Conservation (phyloP, 2,888 invertebrate species). For the Cerastis rubricosa region DNA sequence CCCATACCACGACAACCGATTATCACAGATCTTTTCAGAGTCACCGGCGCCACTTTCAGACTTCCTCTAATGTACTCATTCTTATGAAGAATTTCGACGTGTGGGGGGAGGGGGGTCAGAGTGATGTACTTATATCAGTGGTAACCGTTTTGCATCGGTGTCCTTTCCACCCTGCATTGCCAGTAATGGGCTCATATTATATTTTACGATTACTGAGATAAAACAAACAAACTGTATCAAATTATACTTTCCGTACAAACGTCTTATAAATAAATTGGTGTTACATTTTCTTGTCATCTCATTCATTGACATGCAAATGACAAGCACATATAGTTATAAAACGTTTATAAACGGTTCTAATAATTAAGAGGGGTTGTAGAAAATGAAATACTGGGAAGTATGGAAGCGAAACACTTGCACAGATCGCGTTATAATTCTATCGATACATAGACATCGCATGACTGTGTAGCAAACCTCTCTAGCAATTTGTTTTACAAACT, state of each 20-base stretch:
- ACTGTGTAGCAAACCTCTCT: background rate
- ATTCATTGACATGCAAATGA: slow-evolving; percentile 45
- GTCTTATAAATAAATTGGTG: background rate
- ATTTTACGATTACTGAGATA: background rate
- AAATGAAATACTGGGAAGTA: slow-evolving; percentile 11
- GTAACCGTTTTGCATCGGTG: background rate
- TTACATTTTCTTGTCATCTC: slow-evolving; percentile 13
- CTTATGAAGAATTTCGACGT: background rate
- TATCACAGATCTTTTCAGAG: too few relatives aligned
- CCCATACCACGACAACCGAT: too few relatives aligned
- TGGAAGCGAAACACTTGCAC: background rate
- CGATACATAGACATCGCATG: background rate
- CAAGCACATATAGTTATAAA: slow-evolving; percentile 16
- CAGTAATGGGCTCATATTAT: background rate
- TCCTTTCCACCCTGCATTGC: background rate
- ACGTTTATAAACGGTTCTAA: slow-evolving; percentile 19
- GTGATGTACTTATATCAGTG: background rate
- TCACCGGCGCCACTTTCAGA: too few relatives aligned
- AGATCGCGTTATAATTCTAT: background rate
- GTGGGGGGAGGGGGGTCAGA: background rate
- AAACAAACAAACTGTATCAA: slow-evolving; percentile 10
- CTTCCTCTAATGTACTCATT: too few relatives aligned
- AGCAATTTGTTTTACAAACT: background rate
- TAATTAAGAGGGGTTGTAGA: background rate
- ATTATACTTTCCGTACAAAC: slow-evolving; percentile 4